A percentile compares a stretch with the other conserved stretches of the same genome.
These are phyloP conservation scores for Mayetiola destructor DNA, from an alignment of 2,888 invertebrate genomes.

Conservation along the genomic window DNA sequence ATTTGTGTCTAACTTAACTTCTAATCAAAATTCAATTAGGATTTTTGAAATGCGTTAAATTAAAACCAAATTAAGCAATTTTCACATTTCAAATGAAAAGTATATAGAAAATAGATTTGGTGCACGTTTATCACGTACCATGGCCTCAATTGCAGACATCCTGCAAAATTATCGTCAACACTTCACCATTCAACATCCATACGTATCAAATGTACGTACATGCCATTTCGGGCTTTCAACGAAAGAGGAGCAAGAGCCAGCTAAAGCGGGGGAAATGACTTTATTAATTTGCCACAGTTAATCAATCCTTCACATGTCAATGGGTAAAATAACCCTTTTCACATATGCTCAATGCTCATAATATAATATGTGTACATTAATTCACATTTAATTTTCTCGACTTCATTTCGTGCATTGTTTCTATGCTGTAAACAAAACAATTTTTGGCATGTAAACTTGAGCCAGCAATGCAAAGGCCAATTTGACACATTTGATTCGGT, in stretches of 20 bases:
- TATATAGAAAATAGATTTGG: no score
- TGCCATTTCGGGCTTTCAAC: no score
- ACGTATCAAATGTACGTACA: neutral
- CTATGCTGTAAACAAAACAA: no score
- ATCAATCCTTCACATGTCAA: constrained; percentile 15
- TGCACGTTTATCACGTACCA: neutral
- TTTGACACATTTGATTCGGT: constrained; percentile 6
- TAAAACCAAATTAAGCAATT: constrained; percentile 14
- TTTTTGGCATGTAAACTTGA: no score
- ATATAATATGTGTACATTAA: neutral
- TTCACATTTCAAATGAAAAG: neutral
- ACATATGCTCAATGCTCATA: neutral
- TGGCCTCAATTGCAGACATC: no score
- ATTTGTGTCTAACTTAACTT: neutral
- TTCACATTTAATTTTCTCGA: neutral
- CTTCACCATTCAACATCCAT: neutral
- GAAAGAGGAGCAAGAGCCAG: no score
- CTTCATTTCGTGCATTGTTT: no score
- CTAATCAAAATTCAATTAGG: constrained; percentile 13
- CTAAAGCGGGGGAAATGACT: constrained; percentile 7
- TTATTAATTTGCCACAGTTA: constrained; percentile 17
- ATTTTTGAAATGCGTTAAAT: constrained; percentile 14
- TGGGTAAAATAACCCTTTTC: neutral
- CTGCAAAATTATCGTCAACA: no score
- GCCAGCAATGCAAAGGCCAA: neutral